phyloP scores from a whole-genome alignment of 1,140 invertebrate species.

The Drosophila sechellia region DNA sequence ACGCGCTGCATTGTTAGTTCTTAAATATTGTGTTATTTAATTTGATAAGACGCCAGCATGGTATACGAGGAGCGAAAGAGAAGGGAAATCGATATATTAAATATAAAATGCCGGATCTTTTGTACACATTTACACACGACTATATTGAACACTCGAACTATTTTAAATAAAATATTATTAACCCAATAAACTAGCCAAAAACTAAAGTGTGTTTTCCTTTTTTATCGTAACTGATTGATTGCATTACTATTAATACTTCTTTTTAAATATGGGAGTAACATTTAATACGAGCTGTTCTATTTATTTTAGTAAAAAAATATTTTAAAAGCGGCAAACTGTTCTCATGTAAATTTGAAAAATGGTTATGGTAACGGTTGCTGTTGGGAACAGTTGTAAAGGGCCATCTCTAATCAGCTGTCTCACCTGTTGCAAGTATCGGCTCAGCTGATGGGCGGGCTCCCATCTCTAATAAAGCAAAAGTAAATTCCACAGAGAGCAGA shows the following conservation, averaged over 20 bases:
- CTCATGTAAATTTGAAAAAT: too few species aligned
- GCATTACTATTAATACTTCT: too few species aligned
- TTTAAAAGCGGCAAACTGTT: background rate
- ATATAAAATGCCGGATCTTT: conserved; percentile 62
- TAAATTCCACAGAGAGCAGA: conserved; percentile 8
- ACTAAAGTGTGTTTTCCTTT: conserved; percentile 6
- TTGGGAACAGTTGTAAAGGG: background rate
- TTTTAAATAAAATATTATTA: conserved; percentile 79
- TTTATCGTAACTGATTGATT: background rate
- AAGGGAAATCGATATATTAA: conserved; percentile 13
- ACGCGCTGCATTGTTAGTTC: conserved; percentile 73
- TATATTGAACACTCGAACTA: conserved; percentile 61
- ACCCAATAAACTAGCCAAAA: conserved; percentile 79
- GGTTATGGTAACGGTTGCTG: background rate
- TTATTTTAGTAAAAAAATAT: background rate
- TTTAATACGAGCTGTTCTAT: too few species aligned
- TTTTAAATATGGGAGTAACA: too few species aligned
- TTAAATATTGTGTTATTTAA: conserved; percentile 78
- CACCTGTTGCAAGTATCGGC: conserved; percentile 25
- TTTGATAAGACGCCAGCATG: conserved; percentile 72
- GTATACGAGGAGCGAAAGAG: conserved; percentile 55
- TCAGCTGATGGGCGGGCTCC: background rate
- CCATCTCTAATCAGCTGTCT: conserved; percentile 16
- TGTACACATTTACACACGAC: conserved; percentile 56
- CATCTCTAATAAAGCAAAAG: conserved; percentile 10